Base-by-base conservation (phyloP, 2,888 invertebrate genomes). In the Boloria selene region DNA sequence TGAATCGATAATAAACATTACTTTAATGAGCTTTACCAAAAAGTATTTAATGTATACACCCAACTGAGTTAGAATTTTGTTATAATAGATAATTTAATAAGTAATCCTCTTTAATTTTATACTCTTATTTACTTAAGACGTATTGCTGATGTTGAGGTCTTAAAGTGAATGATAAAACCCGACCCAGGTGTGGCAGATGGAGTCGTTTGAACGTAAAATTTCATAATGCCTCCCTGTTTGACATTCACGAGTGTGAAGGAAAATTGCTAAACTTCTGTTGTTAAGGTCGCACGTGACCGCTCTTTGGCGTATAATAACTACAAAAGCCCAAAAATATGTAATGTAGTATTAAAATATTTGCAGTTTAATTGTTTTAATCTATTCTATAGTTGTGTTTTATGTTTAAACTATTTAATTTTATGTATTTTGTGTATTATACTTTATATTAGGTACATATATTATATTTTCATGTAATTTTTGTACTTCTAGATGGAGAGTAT, bases 281-380 rank as follows among this genome's bases (percentile, higher is more conserved):
- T 86, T 85, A 87, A 77, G 74, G 74, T 70, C 69, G 81, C 72
- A 82, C 86, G 86, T 87, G 86, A 81, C 82, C 69, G 64, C 70
- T 74, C 75, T 74, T 61, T 45, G 47, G 44, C 49, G 22, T 59
- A 49, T 47, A 47, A 56, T 56, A 56, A 56, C 55, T 22, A 59
- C 31, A 59, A 26, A 47, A 49, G 13, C 22, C 16, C 47, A 16
- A 47, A 49, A 59, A 59, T 59, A 59, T 59, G 17, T 49, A 14
- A 17, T 17, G 13, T 13, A 49, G 31, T 1, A 13, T 1, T 47
- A 13, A 31, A 59, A 49, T 59, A 26, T 49, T 49, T 13, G 14
- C n/a, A 49, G 2, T 49, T 49, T 49, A 6, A 49, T 49, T 16
- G n/a, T 16, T 7, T 7, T 59, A 49, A 26, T 49, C 31, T 31